Evolutionary conservation across 2,797 vertebrate species (phyloP).

Genomic region (Furcifer pardalis): DNA sequence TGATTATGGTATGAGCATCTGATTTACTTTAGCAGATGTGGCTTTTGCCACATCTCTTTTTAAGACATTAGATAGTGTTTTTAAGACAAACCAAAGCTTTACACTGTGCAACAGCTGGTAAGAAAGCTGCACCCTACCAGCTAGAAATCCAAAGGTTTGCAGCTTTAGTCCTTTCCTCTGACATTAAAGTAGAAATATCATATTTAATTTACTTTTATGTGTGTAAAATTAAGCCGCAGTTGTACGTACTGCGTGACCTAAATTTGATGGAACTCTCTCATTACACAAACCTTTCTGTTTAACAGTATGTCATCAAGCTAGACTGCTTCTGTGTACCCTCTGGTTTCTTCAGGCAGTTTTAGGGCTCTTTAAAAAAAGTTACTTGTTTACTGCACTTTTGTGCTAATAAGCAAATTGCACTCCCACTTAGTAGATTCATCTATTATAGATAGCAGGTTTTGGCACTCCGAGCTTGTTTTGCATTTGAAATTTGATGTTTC

Average conservation of each 20-base stretch:
- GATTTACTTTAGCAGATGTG: not conserved
- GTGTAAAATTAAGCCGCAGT: not conserved
- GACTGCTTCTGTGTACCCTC: constrained; percentile 7
- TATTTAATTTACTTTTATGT: not conserved
- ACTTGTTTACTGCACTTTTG: constrained; percentile 58
- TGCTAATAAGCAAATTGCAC: constrained; percentile 40
- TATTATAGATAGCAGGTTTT: constrained; percentile 63
- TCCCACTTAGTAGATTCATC: constrained; percentile 22
- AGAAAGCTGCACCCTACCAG: not conserved
- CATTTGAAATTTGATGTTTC: constrained; percentile 21
- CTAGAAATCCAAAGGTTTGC: not conserved
- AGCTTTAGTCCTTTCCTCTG: fast-evolving
- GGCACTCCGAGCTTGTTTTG: constrained; percentile 52
- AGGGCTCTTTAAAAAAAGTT: constrained; percentile 38
- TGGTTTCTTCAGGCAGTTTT: constrained; percentile 19
- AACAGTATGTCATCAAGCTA: constrained; percentile 36
- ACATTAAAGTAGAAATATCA: not conserved
- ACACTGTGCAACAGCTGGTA: not conserved
- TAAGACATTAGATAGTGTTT: not conserved
- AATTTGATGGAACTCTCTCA: not conserved
- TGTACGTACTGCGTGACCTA: fast-evolving
- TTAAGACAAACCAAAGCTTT: not conserved
- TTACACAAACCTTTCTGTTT: not conserved
- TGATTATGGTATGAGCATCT: not conserved
- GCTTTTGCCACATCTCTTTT: not conserved